A percentile compares a stretch with the other conserved stretches of the same genome.
phyloP scores from a whole-genome alignment of 2,888 invertebrate genomes.

The Zygaena filipendulae region DNA sequence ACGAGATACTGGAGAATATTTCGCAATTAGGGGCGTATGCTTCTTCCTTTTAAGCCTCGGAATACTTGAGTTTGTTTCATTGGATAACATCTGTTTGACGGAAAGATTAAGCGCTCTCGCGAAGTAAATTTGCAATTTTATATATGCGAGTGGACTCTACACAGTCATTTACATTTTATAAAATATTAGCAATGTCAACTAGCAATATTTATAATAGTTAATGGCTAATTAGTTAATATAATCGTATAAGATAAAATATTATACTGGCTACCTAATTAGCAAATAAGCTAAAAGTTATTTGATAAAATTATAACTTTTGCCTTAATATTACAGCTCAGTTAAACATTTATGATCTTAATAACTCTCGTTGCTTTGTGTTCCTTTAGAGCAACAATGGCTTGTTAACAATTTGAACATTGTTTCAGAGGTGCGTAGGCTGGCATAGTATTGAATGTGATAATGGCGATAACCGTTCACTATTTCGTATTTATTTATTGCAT shows the following conservation, averaged over 20 bases:
- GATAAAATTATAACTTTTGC: no score
- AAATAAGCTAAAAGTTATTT: no score
- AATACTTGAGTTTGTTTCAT: conserved; percentile 36
- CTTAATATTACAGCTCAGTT: no score
- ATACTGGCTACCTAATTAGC: no score
- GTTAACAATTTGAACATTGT: no score
- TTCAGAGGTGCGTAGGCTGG: no score
- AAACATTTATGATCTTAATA: no score
- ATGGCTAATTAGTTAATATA: background rate
- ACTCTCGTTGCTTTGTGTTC: no score
- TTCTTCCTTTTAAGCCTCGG: conserved; percentile 53
- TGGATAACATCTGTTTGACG: conserved; percentile 55
- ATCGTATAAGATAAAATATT: conserved; percentile 24
- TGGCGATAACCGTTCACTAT: no score
- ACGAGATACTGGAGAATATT: conserved; percentile 56
- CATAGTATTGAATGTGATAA: no score
- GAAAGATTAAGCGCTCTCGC: conserved; percentile 44
- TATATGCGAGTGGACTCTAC: conserved; percentile 13
- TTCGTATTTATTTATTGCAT: no score
- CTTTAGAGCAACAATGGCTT: no score
- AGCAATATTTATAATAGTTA: background rate
- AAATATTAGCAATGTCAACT: conserved; percentile 20
- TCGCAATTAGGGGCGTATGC: conserved; percentile 61
- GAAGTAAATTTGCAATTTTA: conserved; percentile 34
- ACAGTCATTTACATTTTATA: conserved; percentile 24